Conservation (phyloP, 2,888 invertebrate species). For the Adelphocoris suturalis region DNA sequence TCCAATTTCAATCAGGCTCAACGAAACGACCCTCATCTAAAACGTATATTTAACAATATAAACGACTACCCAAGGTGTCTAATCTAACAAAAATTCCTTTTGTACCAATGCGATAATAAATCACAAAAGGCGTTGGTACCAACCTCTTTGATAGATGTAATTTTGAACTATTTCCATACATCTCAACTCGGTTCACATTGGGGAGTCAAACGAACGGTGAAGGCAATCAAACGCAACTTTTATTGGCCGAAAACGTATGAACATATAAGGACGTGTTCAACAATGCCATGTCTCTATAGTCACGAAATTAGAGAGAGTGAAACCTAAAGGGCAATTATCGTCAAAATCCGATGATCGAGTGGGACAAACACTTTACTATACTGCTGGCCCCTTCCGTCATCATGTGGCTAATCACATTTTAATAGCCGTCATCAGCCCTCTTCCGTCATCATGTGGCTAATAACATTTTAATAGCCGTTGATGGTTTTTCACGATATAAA, state of each 20-base stretch:
- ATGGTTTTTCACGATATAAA: too few relatives aligned
- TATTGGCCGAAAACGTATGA: conserved; percentile 52
- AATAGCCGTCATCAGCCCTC: too few relatives aligned
- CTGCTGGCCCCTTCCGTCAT: too few relatives aligned
- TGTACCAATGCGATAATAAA: conserved; percentile 17
- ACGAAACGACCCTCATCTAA: conserved; percentile 16
- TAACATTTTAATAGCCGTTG: too few relatives aligned
- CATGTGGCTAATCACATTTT: too few relatives aligned
- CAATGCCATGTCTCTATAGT: too few relatives aligned
- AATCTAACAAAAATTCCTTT: not conserved
- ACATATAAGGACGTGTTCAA: too few relatives aligned
- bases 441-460: too few relatives aligned
- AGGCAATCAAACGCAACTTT: conserved; percentile 37
- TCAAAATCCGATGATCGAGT: too few relatives aligned
- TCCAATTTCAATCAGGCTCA: conserved; percentile 60
- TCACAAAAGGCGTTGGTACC: not conserved
- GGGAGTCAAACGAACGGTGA: conserved; percentile 31
- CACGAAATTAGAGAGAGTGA: too few relatives aligned
- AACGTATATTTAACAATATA: not conserved
- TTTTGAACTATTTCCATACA: not conserved
- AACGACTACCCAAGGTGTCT: not conserved
- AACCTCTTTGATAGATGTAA: not conserved
- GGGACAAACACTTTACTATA: too few relatives aligned
- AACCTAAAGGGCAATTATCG: too few relatives aligned
- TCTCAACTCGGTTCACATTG: conserved; percentile 22